Conservation (phyloP, 30 jellyfish, hydroid and myxozoan genomes). For the Aurelia coerulea region DNA sequence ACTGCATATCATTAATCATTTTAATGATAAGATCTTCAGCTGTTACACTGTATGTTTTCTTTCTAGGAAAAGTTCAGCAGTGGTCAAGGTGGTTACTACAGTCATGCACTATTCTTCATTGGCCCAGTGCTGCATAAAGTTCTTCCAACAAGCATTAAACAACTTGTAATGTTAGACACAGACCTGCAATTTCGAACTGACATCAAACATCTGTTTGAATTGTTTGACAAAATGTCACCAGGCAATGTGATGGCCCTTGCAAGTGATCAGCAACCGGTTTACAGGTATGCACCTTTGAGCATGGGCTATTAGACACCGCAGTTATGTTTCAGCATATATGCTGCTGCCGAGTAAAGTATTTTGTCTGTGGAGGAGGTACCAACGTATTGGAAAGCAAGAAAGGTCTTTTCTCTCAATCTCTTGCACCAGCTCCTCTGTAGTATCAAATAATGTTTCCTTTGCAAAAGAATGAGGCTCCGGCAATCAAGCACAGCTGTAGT, state of each 20-base stretch:
- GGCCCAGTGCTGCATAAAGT: constrained; percentile 82
- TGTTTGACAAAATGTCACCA: constrained; percentile 67
- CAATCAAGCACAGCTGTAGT: too few relatives aligned
- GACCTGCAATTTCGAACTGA: constrained; percentile 79
- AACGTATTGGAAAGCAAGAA: too few relatives aligned
- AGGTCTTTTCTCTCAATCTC: too few relatives aligned
- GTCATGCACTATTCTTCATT: constrained; percentile 71
- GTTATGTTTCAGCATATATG: too few relatives aligned
- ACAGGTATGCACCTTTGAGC: constrained; percentile 9
- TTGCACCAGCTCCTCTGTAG: too few relatives aligned
- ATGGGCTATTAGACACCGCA: too few relatives aligned
- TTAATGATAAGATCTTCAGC: background rate
- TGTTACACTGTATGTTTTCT: background rate
- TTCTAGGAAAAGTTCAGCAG: constrained; percentile 78
- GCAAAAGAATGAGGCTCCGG: too few relatives aligned
- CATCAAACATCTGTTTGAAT: constrained; percentile 56
- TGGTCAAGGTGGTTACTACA: constrained; percentile 69
- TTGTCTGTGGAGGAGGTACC: too few relatives aligned
- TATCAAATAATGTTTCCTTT: too few relatives aligned
- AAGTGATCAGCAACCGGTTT: constrained; percentile 93
- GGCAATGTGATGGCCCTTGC: constrained; percentile 81
- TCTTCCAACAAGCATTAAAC: constrained; percentile 41
- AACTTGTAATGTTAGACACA: constrained; percentile 78
- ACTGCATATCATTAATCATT: too few relatives aligned
- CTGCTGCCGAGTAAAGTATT: too few relatives aligned